phyloP scores from a whole-genome alignment of 2,113 vertebrate genomes.

The Chlorodrepanis virens region DNA sequence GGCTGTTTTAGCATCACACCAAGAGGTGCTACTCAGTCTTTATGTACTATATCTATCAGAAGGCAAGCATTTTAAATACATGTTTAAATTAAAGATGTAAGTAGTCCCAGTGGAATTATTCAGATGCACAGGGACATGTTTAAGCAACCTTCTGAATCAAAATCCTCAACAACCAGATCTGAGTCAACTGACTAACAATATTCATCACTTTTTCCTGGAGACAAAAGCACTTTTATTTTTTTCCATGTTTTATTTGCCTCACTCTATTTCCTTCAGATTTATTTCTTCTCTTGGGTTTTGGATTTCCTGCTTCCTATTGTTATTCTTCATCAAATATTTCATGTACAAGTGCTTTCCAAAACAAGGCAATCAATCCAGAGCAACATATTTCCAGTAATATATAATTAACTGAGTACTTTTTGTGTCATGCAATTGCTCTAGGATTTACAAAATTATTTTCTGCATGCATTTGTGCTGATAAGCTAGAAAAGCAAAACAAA shows the following conservation, averaged over 20 bases:
- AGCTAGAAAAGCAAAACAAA: constrained; percentile 44
- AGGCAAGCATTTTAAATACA: neutral
- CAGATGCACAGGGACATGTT: neutral
- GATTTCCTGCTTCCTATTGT: constrained; percentile 8
- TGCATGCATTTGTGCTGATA: constrained; percentile 21
- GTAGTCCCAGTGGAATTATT: neutral
- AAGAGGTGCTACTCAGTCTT: neutral
- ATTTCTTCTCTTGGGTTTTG: constrained; percentile 20
- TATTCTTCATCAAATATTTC: constrained; percentile 40
- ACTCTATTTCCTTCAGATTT: constrained; percentile 16
- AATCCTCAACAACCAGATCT: neutral
- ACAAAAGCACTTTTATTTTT: neutral
- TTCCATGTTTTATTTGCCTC: neutral
- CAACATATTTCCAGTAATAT: constrained; percentile 18
- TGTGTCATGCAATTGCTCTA: neutral
- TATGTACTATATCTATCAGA: neutral
- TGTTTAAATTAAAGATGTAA: neutral
- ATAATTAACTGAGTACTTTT: constrained; percentile 24
- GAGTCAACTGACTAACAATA: neutral
- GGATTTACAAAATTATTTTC: constrained; percentile 30
- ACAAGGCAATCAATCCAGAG: constrained; percentile 38
- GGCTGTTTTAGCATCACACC: neutral
- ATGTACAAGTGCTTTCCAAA: constrained; percentile 36
- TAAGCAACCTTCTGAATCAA: neutral
- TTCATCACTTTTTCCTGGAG: neutral